These are phyloP conservation scores for Leptarthrus brevirostris DNA, from an alignment of 2,888 invertebrate genomes.

Conservation along the genomic window DNA sequence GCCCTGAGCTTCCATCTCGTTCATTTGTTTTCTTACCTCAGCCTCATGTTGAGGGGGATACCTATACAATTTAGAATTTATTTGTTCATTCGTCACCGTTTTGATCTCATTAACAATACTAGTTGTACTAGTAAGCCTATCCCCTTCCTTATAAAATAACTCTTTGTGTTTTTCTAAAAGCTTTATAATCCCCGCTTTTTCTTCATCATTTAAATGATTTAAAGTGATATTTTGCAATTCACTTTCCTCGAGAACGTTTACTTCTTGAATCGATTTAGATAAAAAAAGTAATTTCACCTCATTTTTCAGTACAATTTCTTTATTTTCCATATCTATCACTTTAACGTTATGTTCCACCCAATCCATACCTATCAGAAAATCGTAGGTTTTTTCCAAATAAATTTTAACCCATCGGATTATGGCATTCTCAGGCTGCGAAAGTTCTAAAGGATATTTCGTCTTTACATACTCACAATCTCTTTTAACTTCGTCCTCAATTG, in stretches of 20 bases:
- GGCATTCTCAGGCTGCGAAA: slow-evolving; percentile 48
- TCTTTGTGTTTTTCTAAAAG: no score
- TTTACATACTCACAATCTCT: no score
- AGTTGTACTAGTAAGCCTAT: no score
- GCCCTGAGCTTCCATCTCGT: no score
- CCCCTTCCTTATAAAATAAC: no score
- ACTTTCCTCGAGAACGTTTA: slow-evolving; percentile 26
- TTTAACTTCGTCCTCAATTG: no score
- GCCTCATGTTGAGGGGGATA: no score
- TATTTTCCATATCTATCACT: slow-evolving; percentile 19
- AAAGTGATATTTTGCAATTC: slow-evolving; percentile 19
- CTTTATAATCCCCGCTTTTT: no score
- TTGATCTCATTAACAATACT: no score
- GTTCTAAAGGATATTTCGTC: background rate
- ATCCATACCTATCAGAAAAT: slow-evolving; percentile 47
- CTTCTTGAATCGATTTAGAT: slow-evolving; percentile 24
- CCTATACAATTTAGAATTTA: no score
- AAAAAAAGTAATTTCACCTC: slow-evolving; percentile 22
- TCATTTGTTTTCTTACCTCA: no score
- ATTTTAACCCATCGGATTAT: slow-evolving; percentile 52
- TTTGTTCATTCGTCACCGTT: no score
- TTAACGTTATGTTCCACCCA: slow-evolving; percentile 48
- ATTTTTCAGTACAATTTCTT: slow-evolving; percentile 40
- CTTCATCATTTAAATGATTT: slow-evolving; percentile 9
- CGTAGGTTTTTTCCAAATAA: slow-evolving; percentile 40